These are phyloP conservation scores for Eupithecia dodoneata DNA, from an alignment of 2,888 invertebrate species.

Conservation along the genomic window DNA sequence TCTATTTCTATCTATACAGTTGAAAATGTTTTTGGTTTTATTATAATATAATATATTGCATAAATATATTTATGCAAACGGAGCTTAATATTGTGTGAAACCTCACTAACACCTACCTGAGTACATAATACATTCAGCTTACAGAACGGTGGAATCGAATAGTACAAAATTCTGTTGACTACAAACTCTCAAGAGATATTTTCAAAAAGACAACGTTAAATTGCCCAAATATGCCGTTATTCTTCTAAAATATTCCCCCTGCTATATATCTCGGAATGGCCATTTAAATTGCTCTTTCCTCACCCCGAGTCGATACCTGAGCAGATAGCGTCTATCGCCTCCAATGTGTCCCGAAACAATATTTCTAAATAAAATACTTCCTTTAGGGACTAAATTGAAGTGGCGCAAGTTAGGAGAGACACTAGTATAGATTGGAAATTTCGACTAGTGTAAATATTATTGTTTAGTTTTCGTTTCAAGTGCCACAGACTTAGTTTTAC, in stretches of 20 bases:
- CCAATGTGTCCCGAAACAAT: slow-evolving; percentile 72
- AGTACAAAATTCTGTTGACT: not conserved
- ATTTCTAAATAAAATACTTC: slow-evolving; percentile 78
- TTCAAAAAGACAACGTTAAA: not conserved
- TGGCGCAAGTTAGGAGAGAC: slow-evolving; percentile 39
- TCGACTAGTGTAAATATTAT: not conserved
- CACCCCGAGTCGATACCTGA: slow-evolving; percentile 64
- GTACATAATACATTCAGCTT: not conserved
- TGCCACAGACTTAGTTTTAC: too few species aligned
- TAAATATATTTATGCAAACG: not conserved
- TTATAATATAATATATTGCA: not conserved
- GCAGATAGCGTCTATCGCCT: slow-evolving; percentile 59
- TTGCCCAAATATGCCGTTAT: slow-evolving; percentile 6
- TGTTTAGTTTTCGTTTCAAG: too few species aligned
- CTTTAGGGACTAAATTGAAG: slow-evolving; percentile 53
- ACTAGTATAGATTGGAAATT: not conserved
- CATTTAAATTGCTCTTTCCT: slow-evolving; percentile 61
- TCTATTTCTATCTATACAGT: not conserved
- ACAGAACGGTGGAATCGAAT: not conserved
- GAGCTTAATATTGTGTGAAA: not conserved
- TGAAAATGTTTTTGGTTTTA: not conserved
- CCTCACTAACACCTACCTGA: not conserved
- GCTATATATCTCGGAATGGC: slow-evolving; percentile 45
- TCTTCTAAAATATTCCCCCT: slow-evolving; percentile 14
- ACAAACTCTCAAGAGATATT: not conserved